Evolutionary conservation across 1,140 invertebrate genomes (phyloP), one percentile per base, ranked within the genome.

Genomic region (Sinonovacula constricta): DNA sequence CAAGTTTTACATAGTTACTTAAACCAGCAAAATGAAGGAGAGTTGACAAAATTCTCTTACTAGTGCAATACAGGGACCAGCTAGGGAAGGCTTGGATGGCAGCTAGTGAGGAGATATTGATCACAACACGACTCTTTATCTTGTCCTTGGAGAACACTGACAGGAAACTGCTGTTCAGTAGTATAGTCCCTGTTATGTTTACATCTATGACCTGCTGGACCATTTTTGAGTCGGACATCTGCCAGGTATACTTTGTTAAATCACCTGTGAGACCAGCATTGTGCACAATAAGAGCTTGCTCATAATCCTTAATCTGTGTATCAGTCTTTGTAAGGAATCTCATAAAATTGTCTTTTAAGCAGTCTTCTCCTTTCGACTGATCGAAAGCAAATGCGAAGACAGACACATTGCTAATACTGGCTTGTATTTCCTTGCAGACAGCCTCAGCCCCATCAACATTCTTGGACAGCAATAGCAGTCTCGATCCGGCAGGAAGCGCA

Each of bases 81-180:
- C 94, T 94, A 82, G 94, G 93, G 86, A 95, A 94, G 0, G 97
- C 94, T 85, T 95, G 91, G 14, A 97, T 90, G 10, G 94, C 97
- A 84, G 93, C 94, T 28, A 97, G 90, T 1, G 97, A 98, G 26
- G 96, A 96, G 2, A 98, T 95, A 87, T 99, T 98, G 0, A 99
- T 93, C 26, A 98, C 93, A 54, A 93, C 87, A 59, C 89, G 82
- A 28, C 85, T 92, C 91, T 79, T 94, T 72, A 90, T 60, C 87
- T 79, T 69, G 7, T 87, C 63, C 1, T 88, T 68, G 18, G 93
- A 91, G 80, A 94, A 93, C 14, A 90, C 70, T 69, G 93, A 88
- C 85, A 96, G 93, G 84, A 97, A 96, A 34, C 94, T 92, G 31
- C 94, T 93, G 83, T 97, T 99, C 15, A 98, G 89, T 14, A 94